Percentiles rank a stretch among this genome's conserved stretches.
Conservation (phyloP, 2,113 vertebrate genomes). For the Elanus axillaris region DNA sequence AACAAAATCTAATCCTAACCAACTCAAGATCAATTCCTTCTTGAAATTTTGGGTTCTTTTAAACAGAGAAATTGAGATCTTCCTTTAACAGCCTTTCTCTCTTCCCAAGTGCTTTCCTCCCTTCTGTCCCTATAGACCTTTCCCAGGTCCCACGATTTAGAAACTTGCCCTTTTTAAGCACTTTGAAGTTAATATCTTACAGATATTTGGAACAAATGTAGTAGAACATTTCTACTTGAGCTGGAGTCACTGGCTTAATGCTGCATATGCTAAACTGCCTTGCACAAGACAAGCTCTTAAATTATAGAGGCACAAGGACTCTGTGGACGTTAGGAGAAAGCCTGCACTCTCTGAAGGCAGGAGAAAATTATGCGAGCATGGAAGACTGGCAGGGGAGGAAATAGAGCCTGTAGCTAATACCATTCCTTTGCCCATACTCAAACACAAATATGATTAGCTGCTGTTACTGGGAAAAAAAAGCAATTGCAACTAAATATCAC, state of each 20-base stretch:
- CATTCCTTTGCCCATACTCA: not conserved
- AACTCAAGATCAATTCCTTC: not conserved
- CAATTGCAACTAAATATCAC: not conserved
- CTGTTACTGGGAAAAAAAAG: not conserved
- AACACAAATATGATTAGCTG: not conserved
- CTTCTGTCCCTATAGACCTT: not conserved
- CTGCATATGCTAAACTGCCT: not conserved
- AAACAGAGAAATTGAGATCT: not conserved
- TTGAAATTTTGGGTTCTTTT: not conserved
- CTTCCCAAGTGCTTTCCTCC: not conserved
- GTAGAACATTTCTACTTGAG: not conserved
- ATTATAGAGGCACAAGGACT: not conserved
- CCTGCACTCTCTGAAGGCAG: not conserved
- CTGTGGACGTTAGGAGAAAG: accelerated
- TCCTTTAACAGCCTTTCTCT: not conserved
- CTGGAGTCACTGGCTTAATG: not conserved
- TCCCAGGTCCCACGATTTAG: not conserved
- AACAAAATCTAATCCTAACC: not conserved
- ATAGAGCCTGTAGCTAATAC: not conserved
- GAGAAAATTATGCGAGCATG: not conserved
- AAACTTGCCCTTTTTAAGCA: not conserved
- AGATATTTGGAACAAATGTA: not conserved
- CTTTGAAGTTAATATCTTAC: not conserved
- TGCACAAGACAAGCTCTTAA: not conserved
- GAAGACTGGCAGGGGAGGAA: not conserved